phyloP scores from a whole-genome alignment of 1,140 invertebrate genomes.

The Musca domestica region DNA sequence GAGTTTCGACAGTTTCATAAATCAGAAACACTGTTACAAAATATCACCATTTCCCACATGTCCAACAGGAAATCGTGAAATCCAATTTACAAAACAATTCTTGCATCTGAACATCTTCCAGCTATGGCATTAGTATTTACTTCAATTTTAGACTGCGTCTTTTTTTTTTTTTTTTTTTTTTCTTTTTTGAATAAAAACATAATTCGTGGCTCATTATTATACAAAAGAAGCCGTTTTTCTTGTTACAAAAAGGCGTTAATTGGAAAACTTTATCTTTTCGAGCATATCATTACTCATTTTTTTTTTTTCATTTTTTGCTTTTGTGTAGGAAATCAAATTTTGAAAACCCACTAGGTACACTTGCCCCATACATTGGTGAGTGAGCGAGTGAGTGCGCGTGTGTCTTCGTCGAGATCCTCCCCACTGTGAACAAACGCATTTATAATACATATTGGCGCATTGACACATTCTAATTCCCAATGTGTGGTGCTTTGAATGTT shows the following conservation, averaged over 20 bases:
- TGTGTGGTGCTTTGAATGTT: background rate
- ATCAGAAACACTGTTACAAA: too few species aligned
- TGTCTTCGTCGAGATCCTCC: background rate
- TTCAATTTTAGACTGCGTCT: too few species aligned
- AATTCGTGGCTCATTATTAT: constrained; percentile 12
- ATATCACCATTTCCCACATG: too few species aligned
- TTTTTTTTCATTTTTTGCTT: background rate
- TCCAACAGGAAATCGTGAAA: too few species aligned
- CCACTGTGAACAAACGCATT: constrained; percentile 20
- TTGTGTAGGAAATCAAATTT: background rate
- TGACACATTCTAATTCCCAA: constrained; percentile 16
- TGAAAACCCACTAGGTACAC: background rate
- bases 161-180: too few species aligned
- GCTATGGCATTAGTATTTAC: too few species aligned
- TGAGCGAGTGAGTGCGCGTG: too few species aligned
- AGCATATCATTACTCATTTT: constrained; percentile 2
- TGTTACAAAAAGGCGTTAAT: constrained; percentile 17
- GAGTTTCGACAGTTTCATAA: too few species aligned
- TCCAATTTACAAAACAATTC: too few species aligned
- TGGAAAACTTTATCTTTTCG: constrained; percentile 16
- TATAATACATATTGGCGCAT: constrained; percentile 20
- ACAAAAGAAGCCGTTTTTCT: background rate
- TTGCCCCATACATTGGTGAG: too few species aligned
- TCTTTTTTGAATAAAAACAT: background rate
- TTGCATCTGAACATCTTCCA: too few species aligned